Base-by-base conservation (phyloP, 2,888 invertebrate species). In the Stramonita haemastoma region DNA sequence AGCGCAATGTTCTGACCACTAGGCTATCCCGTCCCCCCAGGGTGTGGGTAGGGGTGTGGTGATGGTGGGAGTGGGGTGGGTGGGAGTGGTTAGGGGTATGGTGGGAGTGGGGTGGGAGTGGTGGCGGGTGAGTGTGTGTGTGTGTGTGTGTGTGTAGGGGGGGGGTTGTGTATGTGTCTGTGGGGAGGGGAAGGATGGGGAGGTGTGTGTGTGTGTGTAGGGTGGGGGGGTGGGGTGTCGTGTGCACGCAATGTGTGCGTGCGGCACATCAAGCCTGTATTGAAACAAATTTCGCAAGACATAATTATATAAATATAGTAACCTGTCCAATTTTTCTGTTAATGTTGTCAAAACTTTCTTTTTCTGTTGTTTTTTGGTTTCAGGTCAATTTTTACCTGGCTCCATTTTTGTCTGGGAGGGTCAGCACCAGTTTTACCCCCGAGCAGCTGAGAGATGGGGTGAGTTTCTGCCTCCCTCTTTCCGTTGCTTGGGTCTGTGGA, bases 371-470 rank as follows among this genome's bases (percentile, higher is more conserved):
- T 11, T 81, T n/a, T 84, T n/a, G 1, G 17, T 66, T 86, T 0
- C 86, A 86, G 88, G 89, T 89, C 57, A 89, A 89, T 73, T 89
- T 73, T 73, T 89, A 89, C 85, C 89, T 89, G 60, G 89, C 89
- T 6, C 89, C 89, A 6, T 32, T 89, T 6, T 85, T 89, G n/a
- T 84, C 89, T 11, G 89, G 73, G 13, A 46, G 32, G 22, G 85
- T 22, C 13, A 66, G 60, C 36, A n/a, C 83, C 83, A 60, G 57
- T 8, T 46, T 81, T 5, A 60, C 60, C 15, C 57, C 77, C 13
- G 32, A 32, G 32, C 77, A 32, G 32, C 77, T 32, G 32, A 79
- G 13, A 79, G 32, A 32, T 32, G 32, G 13, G 77, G 77, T 79
- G 26, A 32, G 77, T 79, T 2, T 46, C 46, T 46, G 46, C 2